These are phyloP conservation scores for Antheraea assamensis DNA, from an alignment of 2,888 invertebrate species.

Conservation along the genomic window DNA sequence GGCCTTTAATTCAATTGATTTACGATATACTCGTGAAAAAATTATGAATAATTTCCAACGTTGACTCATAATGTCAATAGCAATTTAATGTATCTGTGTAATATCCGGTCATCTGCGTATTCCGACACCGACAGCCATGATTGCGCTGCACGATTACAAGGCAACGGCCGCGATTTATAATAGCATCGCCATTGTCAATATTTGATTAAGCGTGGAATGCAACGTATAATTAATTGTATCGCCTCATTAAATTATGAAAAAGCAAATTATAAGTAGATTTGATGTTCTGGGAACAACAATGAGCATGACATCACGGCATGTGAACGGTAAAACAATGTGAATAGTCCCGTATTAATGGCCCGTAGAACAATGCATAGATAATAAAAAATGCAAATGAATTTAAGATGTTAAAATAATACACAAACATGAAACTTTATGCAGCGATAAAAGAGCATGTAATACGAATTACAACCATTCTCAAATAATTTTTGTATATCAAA, in stretches of 20 bases:
- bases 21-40: constrained; percentile 19
- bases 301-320: constrained; percentile 59
- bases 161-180: constrained; percentile 56
- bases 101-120: constrained; percentile 51
- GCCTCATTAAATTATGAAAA: constrained; percentile 46
- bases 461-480: not conserved
- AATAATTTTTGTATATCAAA: not conserved
- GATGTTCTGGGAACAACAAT: constrained; percentile 50
- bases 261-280: constrained; percentile 41
- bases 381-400: constrained; percentile 56
- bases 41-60: constrained; percentile 21
- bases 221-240: constrained; percentile 37
- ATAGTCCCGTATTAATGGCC: constrained; percentile 55
- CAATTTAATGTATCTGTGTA: constrained; percentile 46
- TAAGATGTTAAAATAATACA: constrained; percentile 42
- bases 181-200: constrained; percentile 51
- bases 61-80: constrained; percentile 30
- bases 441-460: not conserved
- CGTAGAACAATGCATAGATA: constrained; percentile 53
- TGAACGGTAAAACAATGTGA: constrained; percentile 55
- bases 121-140: constrained; percentile 37
- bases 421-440: constrained; percentile 6
- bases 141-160: constrained; percentile 40
- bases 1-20: constrained; percentile 35
- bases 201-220: constrained; percentile 54